Evolutionary conservation across 2,888 invertebrate genomes (phyloP), one percentile per base, ranked within the genome.

Genomic region (Mellilla xanthometata): DNA sequence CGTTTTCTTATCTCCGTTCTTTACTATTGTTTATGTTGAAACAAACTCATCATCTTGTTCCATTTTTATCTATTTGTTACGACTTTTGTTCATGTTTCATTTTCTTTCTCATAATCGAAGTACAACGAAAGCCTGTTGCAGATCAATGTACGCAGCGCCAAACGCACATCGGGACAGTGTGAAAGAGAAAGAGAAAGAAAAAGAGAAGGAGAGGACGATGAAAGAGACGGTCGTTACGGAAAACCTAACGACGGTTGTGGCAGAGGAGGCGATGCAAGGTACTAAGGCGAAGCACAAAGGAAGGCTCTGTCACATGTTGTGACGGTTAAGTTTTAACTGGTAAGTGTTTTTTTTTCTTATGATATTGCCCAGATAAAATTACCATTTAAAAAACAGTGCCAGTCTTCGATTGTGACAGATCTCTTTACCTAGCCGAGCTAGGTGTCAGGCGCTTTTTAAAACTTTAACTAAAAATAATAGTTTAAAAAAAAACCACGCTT

Each of bases 281-380:
- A 65, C 65, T 56, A 72, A 75, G 49, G 61, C 64, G 60, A 90
- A 82, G 54, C 86, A 82, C 60, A 81, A 76, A 58, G 85, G 74
- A 3, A 73, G 88, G 27, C 73, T 90, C 15, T 90, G 90, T 67
- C 88, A 88, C 35, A 77, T 90, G 78, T 90, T 90, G 90, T 90
- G 90, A 90, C 90, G 86, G 66, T 77, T 88, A 75, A 87, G 84
- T 68, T 76, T 81, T 22, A 82, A 85, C 77, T 84, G 88, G 88
- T 89, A 39, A 78, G 81, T 58, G 3, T n/a, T n/a, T n/a, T n/a
- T n/a, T n/a, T n/a, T n/a, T n/a, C n/a, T n/a, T n/a, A n/a, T n/a
- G n/a, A n/a, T n/a, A n/a, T n/a, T n/a, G n/a, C n/a, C n/a, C n/a
- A n/a, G n/a, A n/a, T n/a, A n/a, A n/a, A n/a, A n/a, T n/a, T n/a